Evolutionary conservation across 2,113 vertebrate genomes (phyloP).

Genomic region (Hystrix brachyura): DNA sequence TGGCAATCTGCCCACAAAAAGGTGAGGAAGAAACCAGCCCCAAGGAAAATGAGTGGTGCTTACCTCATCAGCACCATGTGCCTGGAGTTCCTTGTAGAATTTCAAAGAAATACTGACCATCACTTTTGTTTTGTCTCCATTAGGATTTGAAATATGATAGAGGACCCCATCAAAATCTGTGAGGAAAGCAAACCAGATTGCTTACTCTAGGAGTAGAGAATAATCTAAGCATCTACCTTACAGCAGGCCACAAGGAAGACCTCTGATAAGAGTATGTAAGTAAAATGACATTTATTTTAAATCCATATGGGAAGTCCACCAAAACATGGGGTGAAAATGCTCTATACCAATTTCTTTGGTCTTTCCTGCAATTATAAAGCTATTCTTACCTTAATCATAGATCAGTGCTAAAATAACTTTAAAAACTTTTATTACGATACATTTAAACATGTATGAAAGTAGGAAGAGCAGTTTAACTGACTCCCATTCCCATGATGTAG

Average conservation of each 20-base stretch:
- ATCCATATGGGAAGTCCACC: neutral
- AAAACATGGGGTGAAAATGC: neutral
- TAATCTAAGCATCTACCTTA: neutral
- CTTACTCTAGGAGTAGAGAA: conserved; percentile 5
- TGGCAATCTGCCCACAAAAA: conserved; percentile 32
- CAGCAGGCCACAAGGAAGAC: neutral
- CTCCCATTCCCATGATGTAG: neutral
- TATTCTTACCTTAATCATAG: conserved; percentile 46
- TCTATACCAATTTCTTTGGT: neutral
- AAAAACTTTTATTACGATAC: neutral
- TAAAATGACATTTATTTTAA: conserved; percentile 51
- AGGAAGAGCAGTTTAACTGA: neutral
- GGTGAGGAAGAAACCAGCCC: neutral
- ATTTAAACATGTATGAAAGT: conserved; percentile 36
- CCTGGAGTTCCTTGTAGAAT: conserved; percentile 99
- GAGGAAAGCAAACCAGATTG: conserved; percentile 68
- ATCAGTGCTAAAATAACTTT: neutral
- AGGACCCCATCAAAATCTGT: conserved; percentile 99
- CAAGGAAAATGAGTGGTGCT: conserved; percentile 67
- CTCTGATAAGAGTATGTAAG: neutral
- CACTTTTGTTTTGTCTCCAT: conserved; percentile 98
- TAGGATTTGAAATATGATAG: conserved; percentile 99
- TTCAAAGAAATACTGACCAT: conserved; percentile 99
- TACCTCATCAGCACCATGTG: conserved; percentile 98
- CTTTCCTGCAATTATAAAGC: conserved; percentile 59